These are phyloP conservation scores for Phalacrocorax aristotelis DNA, from an alignment of 2,113 vertebrate genomes.

Conservation along the genomic window DNA sequence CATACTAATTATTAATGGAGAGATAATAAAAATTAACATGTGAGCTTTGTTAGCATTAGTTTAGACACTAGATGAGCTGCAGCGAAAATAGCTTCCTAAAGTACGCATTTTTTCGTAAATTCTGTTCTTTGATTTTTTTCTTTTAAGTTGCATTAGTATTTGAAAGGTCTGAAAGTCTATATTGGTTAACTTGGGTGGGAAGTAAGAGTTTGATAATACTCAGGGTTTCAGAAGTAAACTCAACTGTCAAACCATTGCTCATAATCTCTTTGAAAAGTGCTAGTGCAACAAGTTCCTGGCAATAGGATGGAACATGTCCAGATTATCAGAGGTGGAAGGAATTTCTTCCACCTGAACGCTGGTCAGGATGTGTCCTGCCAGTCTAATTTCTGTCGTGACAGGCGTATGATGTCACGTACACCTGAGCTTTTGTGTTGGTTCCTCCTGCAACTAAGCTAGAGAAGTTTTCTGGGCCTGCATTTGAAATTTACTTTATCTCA, in stretches of 20 bases:
- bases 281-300: neutral
- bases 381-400: neutral
- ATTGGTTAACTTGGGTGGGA: neutral
- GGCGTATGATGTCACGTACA: neutral
- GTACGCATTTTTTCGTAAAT: rapidly evolving
- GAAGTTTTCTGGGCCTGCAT: neutral
- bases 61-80: neutral
- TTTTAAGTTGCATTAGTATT: neutral
- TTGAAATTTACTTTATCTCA: neutral
- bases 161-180: neutral
- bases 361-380: neutral
- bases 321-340: neutral
- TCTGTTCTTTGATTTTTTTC: neutral
- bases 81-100: neutral
- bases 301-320: neutral
- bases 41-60: neutral
- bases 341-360: neutral
- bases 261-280: neutral
- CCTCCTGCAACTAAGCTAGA: neutral
- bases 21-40: neutral
- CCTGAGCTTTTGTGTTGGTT: neutral
- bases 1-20: neutral
- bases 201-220: neutral
- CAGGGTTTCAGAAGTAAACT: neutral
- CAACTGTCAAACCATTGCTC: neutral